These are phyloP conservation scores for Colius striatus DNA, from an alignment of 2,113 vertebrate genomes.

Conservation along the genomic window DNA sequence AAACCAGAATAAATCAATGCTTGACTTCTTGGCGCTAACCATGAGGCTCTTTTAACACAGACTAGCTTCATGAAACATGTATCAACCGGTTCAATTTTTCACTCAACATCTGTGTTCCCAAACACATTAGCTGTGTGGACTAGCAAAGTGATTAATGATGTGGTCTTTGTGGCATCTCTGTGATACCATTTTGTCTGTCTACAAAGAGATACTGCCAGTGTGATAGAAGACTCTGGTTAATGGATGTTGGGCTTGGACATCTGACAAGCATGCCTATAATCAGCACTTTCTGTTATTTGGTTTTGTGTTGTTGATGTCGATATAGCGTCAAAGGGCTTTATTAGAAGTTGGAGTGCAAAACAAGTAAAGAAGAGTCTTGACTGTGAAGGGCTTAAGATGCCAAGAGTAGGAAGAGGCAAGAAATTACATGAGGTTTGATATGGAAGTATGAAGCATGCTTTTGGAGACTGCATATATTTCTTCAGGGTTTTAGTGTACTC, in stretches of 20 bases:
- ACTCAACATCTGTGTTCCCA: neutral
- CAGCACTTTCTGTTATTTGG: neutral
- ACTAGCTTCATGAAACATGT: fast-evolving
- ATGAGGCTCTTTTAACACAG: neutral
- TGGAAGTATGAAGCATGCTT: slow-evolving; percentile 26
- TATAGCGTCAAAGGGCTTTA: neutral
- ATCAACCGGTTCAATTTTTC: neutral
- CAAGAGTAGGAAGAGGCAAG: slow-evolving; percentile 9
- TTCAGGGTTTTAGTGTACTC: neutral
- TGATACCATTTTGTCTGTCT: neutral
- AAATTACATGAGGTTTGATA: neutral
- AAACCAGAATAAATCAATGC: neutral
- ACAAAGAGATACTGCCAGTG: neutral
- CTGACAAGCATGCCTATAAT: neutral
- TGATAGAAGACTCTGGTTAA: neutral
- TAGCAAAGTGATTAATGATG: neutral
- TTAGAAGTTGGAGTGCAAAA: neutral
- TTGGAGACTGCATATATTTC: slow-evolving; percentile 23
- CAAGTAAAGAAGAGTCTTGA: neutral
- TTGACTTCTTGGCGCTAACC: neutral
- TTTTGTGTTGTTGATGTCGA: neutral
- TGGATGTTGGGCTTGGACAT: neutral
- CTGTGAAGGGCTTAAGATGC: neutral
- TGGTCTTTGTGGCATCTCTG: neutral
- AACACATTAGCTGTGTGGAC: neutral